Evolutionary conservation across 2,888 invertebrate species (phyloP).

Genomic region (Apamea crenata): DNA sequence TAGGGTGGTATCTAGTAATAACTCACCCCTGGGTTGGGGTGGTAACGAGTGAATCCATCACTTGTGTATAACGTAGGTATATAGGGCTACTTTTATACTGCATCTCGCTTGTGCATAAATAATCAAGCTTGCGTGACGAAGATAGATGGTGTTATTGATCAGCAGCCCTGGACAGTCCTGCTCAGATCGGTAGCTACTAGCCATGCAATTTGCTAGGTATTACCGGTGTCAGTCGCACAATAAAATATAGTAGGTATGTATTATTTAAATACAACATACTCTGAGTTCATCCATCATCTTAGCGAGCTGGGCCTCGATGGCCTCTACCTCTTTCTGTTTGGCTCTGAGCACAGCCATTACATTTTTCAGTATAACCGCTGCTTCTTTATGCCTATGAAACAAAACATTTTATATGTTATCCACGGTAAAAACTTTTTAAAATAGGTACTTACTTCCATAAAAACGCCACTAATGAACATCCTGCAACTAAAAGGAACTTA

Average conservation of each 20-base stretch:
- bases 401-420: not conserved
- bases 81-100: constrained; percentile 11
- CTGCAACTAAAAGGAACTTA: not conserved
- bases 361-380: constrained; percentile 93
- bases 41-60: not conserved
- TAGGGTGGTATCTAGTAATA: no score
- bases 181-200: not conserved
- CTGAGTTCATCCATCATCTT: constrained; percentile 93
- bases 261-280: constrained; percentile 81
- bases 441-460: not conserved
- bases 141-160: constrained; percentile 6
- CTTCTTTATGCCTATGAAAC: constrained; percentile 92
- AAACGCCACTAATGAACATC: not conserved
- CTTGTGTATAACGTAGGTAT: constrained; percentile 12
- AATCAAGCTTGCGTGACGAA: constrained; percentile 6
- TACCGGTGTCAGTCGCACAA: not conserved
- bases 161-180: not conserved
- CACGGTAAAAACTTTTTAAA: not conserved
- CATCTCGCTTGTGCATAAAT: constrained; percentile 40
- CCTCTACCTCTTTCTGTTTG: constrained; percentile 95
- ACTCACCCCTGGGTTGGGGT: not conserved
- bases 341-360: constrained; percentile 94
- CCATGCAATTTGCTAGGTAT: not conserved
- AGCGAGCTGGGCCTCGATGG: constrained; percentile 94
- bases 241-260: not conserved